Base-by-base conservation (phyloP, 2,888 invertebrate species). In the Amphipoea oculea region DNA sequence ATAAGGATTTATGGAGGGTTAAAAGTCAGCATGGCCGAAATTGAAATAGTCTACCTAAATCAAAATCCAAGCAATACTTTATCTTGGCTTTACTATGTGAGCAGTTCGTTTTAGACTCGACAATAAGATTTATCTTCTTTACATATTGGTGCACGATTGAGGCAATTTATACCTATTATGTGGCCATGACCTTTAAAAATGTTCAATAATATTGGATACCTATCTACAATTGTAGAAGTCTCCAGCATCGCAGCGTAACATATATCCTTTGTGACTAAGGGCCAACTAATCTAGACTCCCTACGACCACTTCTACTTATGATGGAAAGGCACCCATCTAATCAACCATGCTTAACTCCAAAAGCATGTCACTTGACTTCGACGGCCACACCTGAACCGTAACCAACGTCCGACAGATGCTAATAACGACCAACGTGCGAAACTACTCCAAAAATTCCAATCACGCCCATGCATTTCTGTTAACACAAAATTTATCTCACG, bases 1-100 rank as follows among this genome's bases (percentile, higher is more conserved):
- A 48, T 78, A 40, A 84, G 54, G 77, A 85, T 84, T 84, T 85
- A 81, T 78, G 29, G 40, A 77, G 67, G 83, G 85, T 78, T 68
- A 71, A 74, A 85, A 85, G 77, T 85, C 73, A 85, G 63, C 54
- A 23, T 63, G 51, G 66, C 51, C 45, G 67, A 85, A 81, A 84
- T 84, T 85, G 81, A 84, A 85, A 77, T 85, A 74, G 81, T 73
- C 40, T 70, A 81, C 77, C 67, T 84, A 81, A 84, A 85, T 84
- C 85, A 84, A 84, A 83, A 81, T 71, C 67, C 29, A 54, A 48
- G 71, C 67, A 77, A 85, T 85, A 84, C 73, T 85, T 84, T 85
- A 84, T 85, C 83, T 84, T 65, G 73, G 54, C 70, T 77, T 84
- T 81, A 76, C 72, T 69, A 73, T 77, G 81, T 48, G 82, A 82